Evolutionary conservation across 2,113 vertebrate species (phyloP), one percentile per base, ranked within the genome.

Genomic region (Dasypus novemcinctus): DNA sequence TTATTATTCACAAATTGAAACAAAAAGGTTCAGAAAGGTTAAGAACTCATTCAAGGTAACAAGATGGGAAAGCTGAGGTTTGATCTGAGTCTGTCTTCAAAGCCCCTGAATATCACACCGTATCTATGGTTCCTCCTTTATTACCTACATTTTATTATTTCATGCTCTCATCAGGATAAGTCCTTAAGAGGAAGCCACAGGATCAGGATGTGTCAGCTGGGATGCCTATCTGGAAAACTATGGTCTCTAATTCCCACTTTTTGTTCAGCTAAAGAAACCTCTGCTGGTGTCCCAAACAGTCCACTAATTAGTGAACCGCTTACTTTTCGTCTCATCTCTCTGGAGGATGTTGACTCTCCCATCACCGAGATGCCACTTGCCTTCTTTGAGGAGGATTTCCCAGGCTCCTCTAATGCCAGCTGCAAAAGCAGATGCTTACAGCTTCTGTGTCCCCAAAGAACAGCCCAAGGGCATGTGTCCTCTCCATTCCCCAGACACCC

Each of bases 281-380:
- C 71, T 49, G 61, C 38, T 12, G 31, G 57, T 33, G 25, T 57
- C 27, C 57, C 69, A 31, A 17, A 5, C 17, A 23, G 36, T 36
- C 15, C 15, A 0, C 17, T 21, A 10, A 23, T 25, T 2, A 85
- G 66, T 36, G 57, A 78, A 20, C n/a, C 4, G 0, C 27, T 12
- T 46, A 7, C 68, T 81, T 78, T 54, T 64, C 46, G 41, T 38
- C 23, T 78, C 7, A 3, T 6, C 4, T 6, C 41, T 10, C 0
- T 31, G 36, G 6, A 78, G 9, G 27, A 57, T 76, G 69, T 15
- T 43, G 14, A 13, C 7, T 23, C 72, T 36, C 4, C 9, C 13
- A n/a, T n/a, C 31, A 5, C 13, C 3, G 38, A 87, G 33, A 11
- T 54, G 33, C 27, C 29, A 31, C 41, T 54, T 17, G 0, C 31